Evolutionary conservation across 2,888 invertebrate species (phyloP).

Genomic region (Leucoma salicis): DNA sequence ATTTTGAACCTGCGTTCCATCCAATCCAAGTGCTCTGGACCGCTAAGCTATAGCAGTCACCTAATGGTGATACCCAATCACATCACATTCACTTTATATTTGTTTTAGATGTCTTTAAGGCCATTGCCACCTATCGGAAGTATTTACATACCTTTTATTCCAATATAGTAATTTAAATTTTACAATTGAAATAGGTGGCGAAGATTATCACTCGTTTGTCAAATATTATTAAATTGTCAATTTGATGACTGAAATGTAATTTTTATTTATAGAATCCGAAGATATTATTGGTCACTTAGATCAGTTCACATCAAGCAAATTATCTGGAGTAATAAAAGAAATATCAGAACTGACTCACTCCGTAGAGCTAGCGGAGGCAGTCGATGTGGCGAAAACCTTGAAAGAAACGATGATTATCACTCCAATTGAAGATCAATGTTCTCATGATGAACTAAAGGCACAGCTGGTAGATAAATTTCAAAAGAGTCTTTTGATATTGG

Average conservation of each 20-base stretch:
- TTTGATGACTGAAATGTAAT: not conserved
- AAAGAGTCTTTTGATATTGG: slow-evolving; percentile 36
- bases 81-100: too few relatives aligned
- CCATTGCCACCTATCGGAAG: too few relatives aligned
- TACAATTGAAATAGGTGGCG: too few relatives aligned
- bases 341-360: slow-evolving; percentile 26
- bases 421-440: slow-evolving; percentile 12
- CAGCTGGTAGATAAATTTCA: slow-evolving; percentile 37
- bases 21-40: too few relatives aligned
- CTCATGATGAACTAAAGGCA: slow-evolving; percentile 12
- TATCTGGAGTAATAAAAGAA: slow-evolving; percentile 28
- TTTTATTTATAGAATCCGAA: slow-evolving; percentile 22
- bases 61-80: too few relatives aligned
- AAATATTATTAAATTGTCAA: not conserved
- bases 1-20: too few relatives aligned
- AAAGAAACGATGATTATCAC: slow-evolving; percentile 29
- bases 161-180: too few relatives aligned
- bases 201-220: too few relatives aligned
- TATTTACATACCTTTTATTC: too few relatives aligned
- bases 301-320: slow-evolving; percentile 35
- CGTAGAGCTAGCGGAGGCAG: slow-evolving; percentile 25
- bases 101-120: too few relatives aligned
- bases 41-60: too few relatives aligned
- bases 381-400: slow-evolving; percentile 21
- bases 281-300: slow-evolving; percentile 37